Evolutionary conservation across 2,888 invertebrate genomes (phyloP).

Genomic region (Pilophorus perplexus): DNA sequence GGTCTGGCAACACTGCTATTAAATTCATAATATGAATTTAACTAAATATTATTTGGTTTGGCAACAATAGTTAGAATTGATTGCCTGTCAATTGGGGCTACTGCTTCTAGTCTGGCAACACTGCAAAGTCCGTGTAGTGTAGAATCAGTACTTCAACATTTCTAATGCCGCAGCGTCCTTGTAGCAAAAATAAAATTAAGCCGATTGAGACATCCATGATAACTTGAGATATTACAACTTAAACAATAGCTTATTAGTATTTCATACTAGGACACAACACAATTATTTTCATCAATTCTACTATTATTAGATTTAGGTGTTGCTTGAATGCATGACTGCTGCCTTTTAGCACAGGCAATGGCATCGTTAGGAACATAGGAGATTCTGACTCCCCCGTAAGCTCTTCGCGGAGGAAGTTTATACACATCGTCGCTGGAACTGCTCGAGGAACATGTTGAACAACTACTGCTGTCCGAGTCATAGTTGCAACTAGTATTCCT

Average conservation of each 20-base stretch:
- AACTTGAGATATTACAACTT: too few species aligned
- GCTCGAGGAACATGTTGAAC: slow-evolving; percentile 79
- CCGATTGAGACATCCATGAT: too few species aligned
- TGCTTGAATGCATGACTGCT: slow-evolving; percentile 40
- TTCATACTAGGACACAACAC: slow-evolving; percentile 46
- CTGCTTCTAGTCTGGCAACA: too few species aligned
- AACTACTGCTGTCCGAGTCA: slow-evolving; percentile 60
- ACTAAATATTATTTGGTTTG: too few species aligned
- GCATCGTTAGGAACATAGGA: slow-evolving; percentile 93
- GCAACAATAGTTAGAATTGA: too few species aligned
- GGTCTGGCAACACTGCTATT: too few species aligned
- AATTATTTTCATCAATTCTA: slow-evolving; percentile 47
- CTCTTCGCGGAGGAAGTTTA: slow-evolving; percentile 75
- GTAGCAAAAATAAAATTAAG: too few species aligned
- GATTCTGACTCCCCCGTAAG: slow-evolving; percentile 83
- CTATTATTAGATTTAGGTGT: slow-evolving; percentile 46
- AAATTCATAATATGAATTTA: too few species aligned
- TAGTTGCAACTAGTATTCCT: slow-evolving; percentile 17
- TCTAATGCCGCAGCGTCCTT: too few species aligned
- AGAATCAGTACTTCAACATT: too few species aligned
- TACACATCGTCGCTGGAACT: slow-evolving; percentile 83
- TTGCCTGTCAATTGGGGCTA: too few species aligned
- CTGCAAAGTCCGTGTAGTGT: too few species aligned
- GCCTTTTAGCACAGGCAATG: slow-evolving; percentile 70
- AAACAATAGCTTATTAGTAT: background rate